Conservation (phyloP, 1,140 invertebrate genomes). For the Littorina saxatilis region DNA sequence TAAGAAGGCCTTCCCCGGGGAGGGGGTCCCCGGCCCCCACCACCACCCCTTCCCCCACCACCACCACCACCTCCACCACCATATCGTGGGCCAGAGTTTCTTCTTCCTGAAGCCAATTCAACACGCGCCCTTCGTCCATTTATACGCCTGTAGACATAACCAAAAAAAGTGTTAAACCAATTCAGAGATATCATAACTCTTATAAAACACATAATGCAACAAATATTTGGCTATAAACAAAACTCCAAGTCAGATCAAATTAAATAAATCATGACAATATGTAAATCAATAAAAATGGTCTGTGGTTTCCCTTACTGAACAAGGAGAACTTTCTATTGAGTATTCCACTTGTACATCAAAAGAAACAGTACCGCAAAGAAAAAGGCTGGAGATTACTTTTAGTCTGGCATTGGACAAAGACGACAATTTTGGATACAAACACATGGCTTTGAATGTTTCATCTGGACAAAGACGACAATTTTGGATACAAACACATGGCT, state of each 20-base stretch:
- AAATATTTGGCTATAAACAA: not conserved
- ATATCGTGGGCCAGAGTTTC: slow-evolving; percentile 76
- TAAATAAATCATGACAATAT: not conserved
- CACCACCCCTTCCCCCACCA: slow-evolving; percentile 1
- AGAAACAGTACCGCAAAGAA: no score
- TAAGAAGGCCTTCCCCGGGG: slow-evolving; percentile 28
- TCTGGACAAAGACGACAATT: not conserved
- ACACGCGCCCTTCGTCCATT: slow-evolving; percentile 92
- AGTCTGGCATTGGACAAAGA: not conserved
- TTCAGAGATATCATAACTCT: not conserved
- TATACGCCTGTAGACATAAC: slow-evolving; percentile 78
- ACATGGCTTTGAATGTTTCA: no score
- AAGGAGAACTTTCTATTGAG: no score
- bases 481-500: not conserved
- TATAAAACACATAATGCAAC: not conserved
- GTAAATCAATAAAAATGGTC: not conserved
- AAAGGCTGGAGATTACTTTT: no score
- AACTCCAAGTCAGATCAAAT: not conserved
- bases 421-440: not conserved
- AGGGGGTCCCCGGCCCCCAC: not conserved
- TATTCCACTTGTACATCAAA: no score
- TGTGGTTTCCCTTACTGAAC: no score
- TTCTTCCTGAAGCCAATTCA: slow-evolving; percentile 90
- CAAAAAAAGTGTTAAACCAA: not conserved
- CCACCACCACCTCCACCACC: slow-evolving; percentile 73